Conservation (phyloP, 1,140 invertebrate genomes). For the Drosophila repletoides region DNA sequence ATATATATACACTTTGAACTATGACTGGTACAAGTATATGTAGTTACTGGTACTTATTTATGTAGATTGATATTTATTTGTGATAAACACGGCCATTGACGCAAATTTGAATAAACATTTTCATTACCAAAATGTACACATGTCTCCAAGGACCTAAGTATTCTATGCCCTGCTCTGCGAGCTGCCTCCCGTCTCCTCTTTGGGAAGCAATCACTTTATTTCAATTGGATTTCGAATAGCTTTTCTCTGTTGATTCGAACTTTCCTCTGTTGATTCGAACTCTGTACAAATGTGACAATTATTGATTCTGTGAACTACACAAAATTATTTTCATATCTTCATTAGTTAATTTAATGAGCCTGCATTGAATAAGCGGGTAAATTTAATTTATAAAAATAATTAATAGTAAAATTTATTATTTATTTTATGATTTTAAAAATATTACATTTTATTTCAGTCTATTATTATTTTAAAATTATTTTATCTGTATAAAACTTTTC, state of each 20-base stretch:
- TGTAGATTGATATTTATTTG: slow-evolving; percentile 64
- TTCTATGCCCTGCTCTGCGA: no score
- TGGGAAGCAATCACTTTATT: slow-evolving; percentile 48
- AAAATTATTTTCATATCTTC: no score
- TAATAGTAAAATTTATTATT: no score
- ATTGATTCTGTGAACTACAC: no score
- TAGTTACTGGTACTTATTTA: slow-evolving; percentile 51
- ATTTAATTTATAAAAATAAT: no score
- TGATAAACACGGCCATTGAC: slow-evolving; percentile 72
- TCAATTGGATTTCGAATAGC: slow-evolving; percentile 63
- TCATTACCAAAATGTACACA: slow-evolving; percentile 71
- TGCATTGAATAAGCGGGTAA: no score
- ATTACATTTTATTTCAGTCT: no score
- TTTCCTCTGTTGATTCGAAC: slow-evolving; percentile 39
- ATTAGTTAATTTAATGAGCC: no score
- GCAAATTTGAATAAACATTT: slow-evolving; percentile 78
- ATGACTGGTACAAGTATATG: background rate
- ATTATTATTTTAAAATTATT: no score
- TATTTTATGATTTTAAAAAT: no score
- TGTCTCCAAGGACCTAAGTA: slow-evolving; percentile 39
- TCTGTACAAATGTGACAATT: slow-evolving; percentile 26
- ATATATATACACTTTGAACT: background rate
- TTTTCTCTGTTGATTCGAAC: slow-evolving; percentile 6
- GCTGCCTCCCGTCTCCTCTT: background rate
- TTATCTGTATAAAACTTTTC: no score